Evolutionary conservation across 2,888 invertebrate species (phyloP), one percentile per base, ranked within the genome.

Genomic region (Drosophila infuscata): DNA sequence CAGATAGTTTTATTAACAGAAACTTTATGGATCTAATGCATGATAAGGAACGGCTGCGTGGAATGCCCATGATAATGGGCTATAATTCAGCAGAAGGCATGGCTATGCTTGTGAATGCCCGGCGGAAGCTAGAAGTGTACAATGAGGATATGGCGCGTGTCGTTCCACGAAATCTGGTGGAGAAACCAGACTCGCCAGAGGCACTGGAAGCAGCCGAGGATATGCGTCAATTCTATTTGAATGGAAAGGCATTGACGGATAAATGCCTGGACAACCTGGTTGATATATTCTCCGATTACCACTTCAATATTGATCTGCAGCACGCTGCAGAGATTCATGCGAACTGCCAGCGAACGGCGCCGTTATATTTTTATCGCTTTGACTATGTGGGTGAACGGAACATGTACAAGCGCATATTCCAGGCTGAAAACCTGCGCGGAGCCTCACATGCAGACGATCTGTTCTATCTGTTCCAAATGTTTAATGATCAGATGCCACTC

Each of bases 401-500:
- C 85, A 93, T 94, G 69, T 91, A 94, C 29, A 95, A 95, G 77
- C 93, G 92, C 61, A 85, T 92, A 11, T 84, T 93, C 15, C 92
- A 93, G 35, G 92, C 94, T 17, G 76, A 93, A 1, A 91, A 94
- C 0, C 38, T 92, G 0, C 88, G 92, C 76, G 96, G 95, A 4
- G 94, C 94, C 0, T 94, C 94, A 43, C 96, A 96, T 83, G 94
- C 93, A 0, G 96, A 96, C 76, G 96, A 96, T 0, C 91, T 94
- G 0, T 94, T 94, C 15, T 95, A 95, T 78, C 70, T 95, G 2
- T 94, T 95, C 35, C 94, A 94, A 87, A 87, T 87, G 75, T 68
- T 70, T 0, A 76, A 69, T 17, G 84, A 90, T 32, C 65, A 81
- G 0, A 5, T 54, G 0, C 41, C 80, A 1, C 69, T 89, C 0